Evolutionary conservation across 1,140 invertebrate genomes (phyloP).

Genomic region (Drosophila trapezifrons): DNA sequence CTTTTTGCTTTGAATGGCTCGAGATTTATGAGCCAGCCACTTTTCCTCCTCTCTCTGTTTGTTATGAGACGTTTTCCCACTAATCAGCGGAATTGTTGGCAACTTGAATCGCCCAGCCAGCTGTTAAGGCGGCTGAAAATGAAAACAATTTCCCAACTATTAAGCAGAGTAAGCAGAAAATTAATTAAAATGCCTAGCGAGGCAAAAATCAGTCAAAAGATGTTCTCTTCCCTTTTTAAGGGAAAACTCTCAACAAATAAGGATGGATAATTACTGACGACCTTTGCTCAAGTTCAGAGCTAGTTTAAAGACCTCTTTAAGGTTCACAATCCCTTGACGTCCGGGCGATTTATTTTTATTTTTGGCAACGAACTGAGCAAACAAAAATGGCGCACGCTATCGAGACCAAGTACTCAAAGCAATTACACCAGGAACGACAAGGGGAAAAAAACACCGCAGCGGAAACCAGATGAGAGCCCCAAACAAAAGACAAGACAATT

Average conservation of each 20-base stretch:
- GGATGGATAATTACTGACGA: background rate
- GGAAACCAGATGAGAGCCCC: constrained; percentile 18
- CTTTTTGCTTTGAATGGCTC: constrained; percentile 15
- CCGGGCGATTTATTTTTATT: constrained; percentile 12
- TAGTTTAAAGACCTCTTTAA: constrained; percentile 27
- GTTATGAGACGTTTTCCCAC: constrained; percentile 3
- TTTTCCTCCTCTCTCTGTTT: background rate
- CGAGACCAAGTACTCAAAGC: constrained; percentile 34
- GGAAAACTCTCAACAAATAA: background rate
- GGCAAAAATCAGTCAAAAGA: constrained; percentile 11
- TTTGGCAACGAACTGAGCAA: constrained; percentile 26
- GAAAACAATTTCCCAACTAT: constrained; percentile 38
- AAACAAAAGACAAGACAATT: constrained; percentile 44
- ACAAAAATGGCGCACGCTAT: constrained; percentile 15
- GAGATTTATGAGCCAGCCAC: constrained; percentile 32
- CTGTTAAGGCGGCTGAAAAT: constrained; percentile 6
- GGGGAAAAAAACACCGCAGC: constrained; percentile 7
- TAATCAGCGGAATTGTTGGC: constrained; percentile 50
- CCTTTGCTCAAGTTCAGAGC: background rate
- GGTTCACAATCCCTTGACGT: constrained; percentile 21
- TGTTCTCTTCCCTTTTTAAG: background rate
- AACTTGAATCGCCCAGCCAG: constrained; percentile 43
- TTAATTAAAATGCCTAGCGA: constrained; percentile 1
- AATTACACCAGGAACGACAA: constrained; percentile 31
- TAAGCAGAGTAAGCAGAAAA: constrained; percentile 5